A percentile compares a stretch with the other conserved stretches of the same genome.
Evolutionary conservation across 2,113 vertebrate genomes (phyloP).

Genomic region (Equus przewalskii): DNA sequence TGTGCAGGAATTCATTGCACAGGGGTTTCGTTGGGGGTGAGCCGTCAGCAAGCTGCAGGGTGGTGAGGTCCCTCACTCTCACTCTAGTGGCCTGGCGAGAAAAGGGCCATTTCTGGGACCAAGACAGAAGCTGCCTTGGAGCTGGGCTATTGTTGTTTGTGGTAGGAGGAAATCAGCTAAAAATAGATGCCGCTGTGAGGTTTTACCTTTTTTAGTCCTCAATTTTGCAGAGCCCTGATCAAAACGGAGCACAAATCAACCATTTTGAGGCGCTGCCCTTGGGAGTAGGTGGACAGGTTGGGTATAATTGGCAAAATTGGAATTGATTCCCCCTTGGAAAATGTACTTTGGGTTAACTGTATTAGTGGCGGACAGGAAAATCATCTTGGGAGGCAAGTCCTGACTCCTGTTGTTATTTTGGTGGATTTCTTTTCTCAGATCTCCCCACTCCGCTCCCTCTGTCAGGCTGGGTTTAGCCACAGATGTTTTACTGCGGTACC

Average conservation of each 20-base stretch:
- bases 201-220: not conserved
- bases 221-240: not conserved
- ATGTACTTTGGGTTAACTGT: constrained; percentile 24
- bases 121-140: not conserved
- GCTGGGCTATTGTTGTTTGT: not conserved
- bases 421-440: not conserved
- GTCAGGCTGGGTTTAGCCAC: not conserved
- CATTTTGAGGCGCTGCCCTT: constrained; percentile 29
- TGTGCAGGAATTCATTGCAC: not conserved
- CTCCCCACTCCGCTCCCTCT: not conserved
- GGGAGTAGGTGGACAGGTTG: constrained; percentile 6
- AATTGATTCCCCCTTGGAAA: constrained; percentile 58
- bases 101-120: not conserved
- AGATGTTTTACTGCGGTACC: constrained; percentile 53
- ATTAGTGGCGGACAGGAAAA: not conserved
- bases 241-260: constrained; percentile 37
- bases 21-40: not conserved
- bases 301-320: constrained; percentile 9
- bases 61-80: not conserved
- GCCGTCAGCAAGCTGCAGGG: not conserved
- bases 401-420: constrained; percentile 6
- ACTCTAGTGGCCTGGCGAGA: not conserved
- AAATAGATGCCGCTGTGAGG: not conserved
- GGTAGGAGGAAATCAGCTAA: not conserved
- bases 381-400: not conserved